Conservation (phyloP, 2,888 invertebrate species). For the Drosophila diplacantha region DNA sequence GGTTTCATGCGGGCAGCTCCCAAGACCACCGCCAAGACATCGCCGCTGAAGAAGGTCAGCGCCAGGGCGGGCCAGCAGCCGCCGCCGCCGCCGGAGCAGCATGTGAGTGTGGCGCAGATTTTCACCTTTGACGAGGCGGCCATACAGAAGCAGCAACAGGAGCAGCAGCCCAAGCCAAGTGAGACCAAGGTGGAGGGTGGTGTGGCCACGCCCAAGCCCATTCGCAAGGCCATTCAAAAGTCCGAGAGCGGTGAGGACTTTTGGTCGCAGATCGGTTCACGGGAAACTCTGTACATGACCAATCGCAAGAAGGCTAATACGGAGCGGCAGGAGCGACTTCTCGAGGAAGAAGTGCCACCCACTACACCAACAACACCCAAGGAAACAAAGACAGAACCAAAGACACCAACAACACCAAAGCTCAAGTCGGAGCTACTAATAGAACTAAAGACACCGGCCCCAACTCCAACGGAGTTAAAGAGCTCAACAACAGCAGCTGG, state of each 20-base stretch:
- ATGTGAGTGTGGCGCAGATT: conserved; percentile 49
- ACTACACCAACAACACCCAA: conserved; percentile 29
- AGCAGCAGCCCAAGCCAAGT: not conserved
- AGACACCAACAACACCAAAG: conserved; percentile 48
- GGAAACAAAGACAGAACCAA: conserved; percentile 43
- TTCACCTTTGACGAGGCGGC: conserved; percentile 58
- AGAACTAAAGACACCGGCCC: conserved; percentile 41
- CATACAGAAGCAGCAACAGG: conserved; percentile 16
- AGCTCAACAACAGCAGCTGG: conserved; percentile 4
- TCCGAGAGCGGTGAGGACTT: conserved; percentile 79
- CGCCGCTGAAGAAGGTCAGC: conserved; percentile 53
- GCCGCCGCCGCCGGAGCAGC: conserved; percentile 2
- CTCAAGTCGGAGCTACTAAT: conserved; percentile 36
- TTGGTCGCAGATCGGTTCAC: conserved; percentile 83
- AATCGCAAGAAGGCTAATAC: conserved; percentile 80
- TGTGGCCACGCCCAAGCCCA: conserved; percentile 70
- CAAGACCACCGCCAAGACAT: conserved; percentile 60
- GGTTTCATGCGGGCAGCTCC: conserved; percentile 67
- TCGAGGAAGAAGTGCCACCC: conserved; percentile 32
- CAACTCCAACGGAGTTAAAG: not conserved
- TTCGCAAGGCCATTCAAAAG: conserved; percentile 63
- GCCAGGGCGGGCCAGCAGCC: not conserved
- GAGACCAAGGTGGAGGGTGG: conserved; percentile 50
- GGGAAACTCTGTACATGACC: conserved; percentile 82
- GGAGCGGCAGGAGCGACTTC: conserved; percentile 70